Evolutionary conservation across 2,888 invertebrate species (phyloP).

Genomic region (Catocala nupta): DNA sequence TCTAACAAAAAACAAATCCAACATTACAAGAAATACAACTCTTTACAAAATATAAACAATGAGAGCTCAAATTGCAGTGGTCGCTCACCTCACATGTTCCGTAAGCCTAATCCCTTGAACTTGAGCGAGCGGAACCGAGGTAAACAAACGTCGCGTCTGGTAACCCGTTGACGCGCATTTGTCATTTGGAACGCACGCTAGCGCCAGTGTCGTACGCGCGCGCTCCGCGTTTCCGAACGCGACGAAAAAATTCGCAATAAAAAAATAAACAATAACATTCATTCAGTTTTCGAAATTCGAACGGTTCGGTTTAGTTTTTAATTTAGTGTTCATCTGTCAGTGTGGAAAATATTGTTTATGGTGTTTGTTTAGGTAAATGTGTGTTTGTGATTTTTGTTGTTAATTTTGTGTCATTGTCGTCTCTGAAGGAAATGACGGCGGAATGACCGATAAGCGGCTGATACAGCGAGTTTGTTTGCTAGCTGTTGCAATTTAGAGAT

Average conservation of each 20-base stretch:
- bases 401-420: conserved; percentile 57
- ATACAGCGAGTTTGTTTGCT: conserved; percentile 54
- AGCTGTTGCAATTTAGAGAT: conserved; percentile 43
- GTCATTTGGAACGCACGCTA: conserved; percentile 79
- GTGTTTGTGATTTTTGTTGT: conserved; percentile 52
- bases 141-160: conserved; percentile 73
- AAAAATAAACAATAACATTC: conserved; percentile 52
- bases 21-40: conserved; percentile 37
- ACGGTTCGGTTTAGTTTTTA: conserved; percentile 17
- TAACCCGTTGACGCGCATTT: conserved; percentile 80
- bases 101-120: conserved; percentile 80
- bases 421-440: conserved; percentile 73
- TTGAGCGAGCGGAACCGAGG: conserved; percentile 72
- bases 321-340: conserved; percentile 35
- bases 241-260: conserved; percentile 55
- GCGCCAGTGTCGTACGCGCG: conserved; percentile 64
- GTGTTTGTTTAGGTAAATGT: conserved; percentile 51
- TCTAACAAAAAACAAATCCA: conserved; percentile 47
- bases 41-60: conserved; percentile 31
- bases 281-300: conserved; percentile 48
- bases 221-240: conserved; percentile 66
- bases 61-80: conserved; percentile 57
- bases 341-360: conserved; percentile 45
- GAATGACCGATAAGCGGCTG: conserved; percentile 72
- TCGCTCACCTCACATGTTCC: conserved; percentile 43